These are phyloP conservation scores for Mirza zaza DNA, from an alignment of 2,113 vertebrate species.

Conservation along the genomic window DNA sequence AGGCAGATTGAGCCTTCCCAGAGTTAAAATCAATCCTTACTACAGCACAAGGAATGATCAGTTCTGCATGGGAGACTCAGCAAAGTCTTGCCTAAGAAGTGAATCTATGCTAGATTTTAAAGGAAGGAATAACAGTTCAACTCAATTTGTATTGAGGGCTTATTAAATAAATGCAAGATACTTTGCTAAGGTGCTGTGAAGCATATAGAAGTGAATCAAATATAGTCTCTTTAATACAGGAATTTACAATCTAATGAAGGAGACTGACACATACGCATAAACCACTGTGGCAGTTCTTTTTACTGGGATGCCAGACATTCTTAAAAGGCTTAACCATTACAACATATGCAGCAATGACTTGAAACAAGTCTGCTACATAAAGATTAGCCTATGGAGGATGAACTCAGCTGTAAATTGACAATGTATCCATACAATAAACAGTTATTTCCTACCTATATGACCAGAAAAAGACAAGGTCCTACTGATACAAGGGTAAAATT, in stretches of 20 bases:
- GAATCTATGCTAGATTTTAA: conserved; percentile 30
- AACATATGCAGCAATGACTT: neutral
- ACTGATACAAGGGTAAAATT: neutral
- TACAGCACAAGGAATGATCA: neutral
- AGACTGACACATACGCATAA: conserved; percentile 10
- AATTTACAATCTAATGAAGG: conserved; percentile 70
- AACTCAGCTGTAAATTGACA: neutral
- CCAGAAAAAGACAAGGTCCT: neutral
- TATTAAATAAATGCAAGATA: conserved; percentile 65
- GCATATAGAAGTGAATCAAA: conserved; percentile 62
- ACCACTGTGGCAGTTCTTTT: neutral
- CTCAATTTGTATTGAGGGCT: neutral
- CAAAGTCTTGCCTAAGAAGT: conserved; percentile 9
- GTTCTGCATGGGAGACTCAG: conserved; percentile 27
- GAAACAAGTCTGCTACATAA: neutral
- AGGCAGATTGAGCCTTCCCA: neutral
- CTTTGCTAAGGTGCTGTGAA: conserved; percentile 25
- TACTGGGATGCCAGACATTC: neutral
- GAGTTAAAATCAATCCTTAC: neutral
- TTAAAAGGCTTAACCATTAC: conserved; percentile 48
- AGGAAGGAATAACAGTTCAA: neutral
- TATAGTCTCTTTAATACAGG: conserved; percentile 46
- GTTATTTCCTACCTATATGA: neutral
- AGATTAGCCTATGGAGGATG: neutral
- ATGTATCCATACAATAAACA: neutral